Evolutionary conservation across 2,888 invertebrate species (phyloP).

Genomic region (Mythimna ferrago): DNA sequence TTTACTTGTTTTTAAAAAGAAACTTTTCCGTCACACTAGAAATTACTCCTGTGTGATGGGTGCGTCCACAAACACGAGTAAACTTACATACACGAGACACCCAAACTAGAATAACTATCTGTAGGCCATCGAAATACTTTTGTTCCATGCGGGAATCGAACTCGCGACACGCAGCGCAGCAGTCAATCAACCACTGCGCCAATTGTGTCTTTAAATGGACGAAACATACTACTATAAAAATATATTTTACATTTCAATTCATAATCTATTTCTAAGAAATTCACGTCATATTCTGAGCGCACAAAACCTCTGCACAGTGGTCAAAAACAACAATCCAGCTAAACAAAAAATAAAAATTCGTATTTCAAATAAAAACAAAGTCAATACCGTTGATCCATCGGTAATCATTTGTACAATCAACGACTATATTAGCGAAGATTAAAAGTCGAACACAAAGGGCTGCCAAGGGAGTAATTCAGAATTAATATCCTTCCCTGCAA

Average conservation of each 20-base stretch:
- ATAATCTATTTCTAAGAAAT: slow-evolving; percentile 24
- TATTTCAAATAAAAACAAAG: slow-evolving; percentile 35
- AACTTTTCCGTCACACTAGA: too few relatives aligned
- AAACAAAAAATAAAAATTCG: slow-evolving; percentile 10
- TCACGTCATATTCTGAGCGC: not conserved
- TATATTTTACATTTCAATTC: slow-evolving; percentile 3
- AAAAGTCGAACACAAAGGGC: slow-evolving; percentile 82
- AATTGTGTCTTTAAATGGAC: too few relatives aligned
- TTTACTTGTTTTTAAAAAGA: too few relatives aligned
- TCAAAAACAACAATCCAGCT: not conserved
- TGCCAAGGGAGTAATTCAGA: slow-evolving; percentile 80
- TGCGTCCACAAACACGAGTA: too few relatives aligned
- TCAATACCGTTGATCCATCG: slow-evolving; percentile 53
- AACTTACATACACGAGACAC: too few relatives aligned
- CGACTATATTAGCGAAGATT: slow-evolving; percentile 81
- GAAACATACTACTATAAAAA: not conserved
- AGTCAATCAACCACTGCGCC: too few relatives aligned
- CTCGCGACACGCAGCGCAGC: too few relatives aligned
- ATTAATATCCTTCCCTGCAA: slow-evolving; percentile 83
- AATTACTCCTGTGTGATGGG: too few relatives aligned
- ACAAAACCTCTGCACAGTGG: slow-evolving; percentile 28
- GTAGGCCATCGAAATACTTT: too few relatives aligned
- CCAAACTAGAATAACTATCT: too few relatives aligned
- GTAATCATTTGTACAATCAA: slow-evolving; percentile 68
- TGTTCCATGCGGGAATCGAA: too few relatives aligned